These are phyloP conservation scores for Torymus tubicola DNA, from an alignment of 2,888 invertebrate genomes.

Conservation along the genomic window DNA sequence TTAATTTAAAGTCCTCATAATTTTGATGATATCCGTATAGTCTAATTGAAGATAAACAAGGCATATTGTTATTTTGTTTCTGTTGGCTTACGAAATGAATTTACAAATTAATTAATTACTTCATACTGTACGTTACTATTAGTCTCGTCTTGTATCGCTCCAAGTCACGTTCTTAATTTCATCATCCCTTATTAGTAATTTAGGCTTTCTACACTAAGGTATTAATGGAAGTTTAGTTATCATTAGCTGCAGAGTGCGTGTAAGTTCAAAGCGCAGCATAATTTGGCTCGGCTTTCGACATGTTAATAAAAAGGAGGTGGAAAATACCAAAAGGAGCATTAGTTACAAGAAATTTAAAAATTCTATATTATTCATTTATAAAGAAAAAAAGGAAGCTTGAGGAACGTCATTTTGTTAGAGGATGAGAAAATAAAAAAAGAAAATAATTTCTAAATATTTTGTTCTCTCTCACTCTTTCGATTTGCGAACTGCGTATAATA, in stretches of 20 bases:
- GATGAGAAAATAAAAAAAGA: no score
- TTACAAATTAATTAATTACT: no score
- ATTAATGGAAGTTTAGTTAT: slow-evolving; percentile 11
- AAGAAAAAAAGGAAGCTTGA: background rate
- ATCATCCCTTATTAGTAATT: slow-evolving; percentile 19
- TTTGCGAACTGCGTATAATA: no score
- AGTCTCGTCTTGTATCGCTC: background rate
- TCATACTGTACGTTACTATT: no score
- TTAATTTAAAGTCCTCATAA: no score
- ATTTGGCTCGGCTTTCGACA: slow-evolving; percentile 8
- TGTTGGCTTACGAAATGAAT: no score
- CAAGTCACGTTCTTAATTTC: slow-evolving; percentile 1
- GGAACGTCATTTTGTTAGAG: no score
- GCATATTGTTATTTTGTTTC: no score
- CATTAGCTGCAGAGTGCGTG: slow-evolving; percentile 37
- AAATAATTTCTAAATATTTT: no score
- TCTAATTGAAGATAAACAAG: no score
- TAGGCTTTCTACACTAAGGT: slow-evolving; percentile 34
- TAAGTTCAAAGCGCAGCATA: slow-evolving; percentile 40
- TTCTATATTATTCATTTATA: background rate
- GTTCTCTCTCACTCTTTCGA: no score
- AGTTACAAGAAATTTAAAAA: background rate
- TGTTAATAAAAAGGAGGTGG: slow-evolving; percentile 26
- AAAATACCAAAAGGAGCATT: background rate
- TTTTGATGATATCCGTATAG: no score